phyloP scores from a whole-genome alignment of 2,888 invertebrate species.

The Eupithecia subumbrata region DNA sequence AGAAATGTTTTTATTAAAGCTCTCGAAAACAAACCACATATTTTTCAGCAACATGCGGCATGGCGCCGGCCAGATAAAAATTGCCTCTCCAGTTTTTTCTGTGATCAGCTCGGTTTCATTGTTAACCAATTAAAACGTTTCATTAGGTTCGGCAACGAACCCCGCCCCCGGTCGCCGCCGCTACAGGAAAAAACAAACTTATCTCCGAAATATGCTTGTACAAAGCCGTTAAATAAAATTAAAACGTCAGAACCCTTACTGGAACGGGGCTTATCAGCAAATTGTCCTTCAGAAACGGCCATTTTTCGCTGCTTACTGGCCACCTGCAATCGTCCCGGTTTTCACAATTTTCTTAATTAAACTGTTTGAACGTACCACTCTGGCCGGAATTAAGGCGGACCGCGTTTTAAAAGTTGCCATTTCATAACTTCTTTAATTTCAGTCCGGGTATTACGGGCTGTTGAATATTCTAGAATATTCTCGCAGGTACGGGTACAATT shows the following conservation, averaged over 20 bases:
- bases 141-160: conserved; percentile 1
- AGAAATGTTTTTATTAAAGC: not conserved
- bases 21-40: not conserved
- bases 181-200: conserved; percentile 32
- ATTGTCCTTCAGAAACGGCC: conserved; percentile 42
- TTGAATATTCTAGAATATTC: conserved; percentile 65
- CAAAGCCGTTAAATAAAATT: conserved; percentile 40
- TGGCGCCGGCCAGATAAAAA: not conserved
- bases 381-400: conserved; percentile 52
- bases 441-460: conserved; percentile 58
- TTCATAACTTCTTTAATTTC: conserved; percentile 72
- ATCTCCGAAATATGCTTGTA: conserved; percentile 38
- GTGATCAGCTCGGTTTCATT: conserved; percentile 2
- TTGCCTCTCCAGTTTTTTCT: not conserved
- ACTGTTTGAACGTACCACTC: conserved; percentile 51
- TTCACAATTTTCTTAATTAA: conserved; percentile 60
- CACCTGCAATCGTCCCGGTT: conserved; percentile 40
- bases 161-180: not conserved
- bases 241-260: conserved; percentile 40
- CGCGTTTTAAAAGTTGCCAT: conserved; percentile 56
- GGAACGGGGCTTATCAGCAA: conserved; percentile 43
- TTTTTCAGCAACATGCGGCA: not conserved
- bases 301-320: conserved; percentile 35
- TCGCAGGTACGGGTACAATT: conserved; percentile 56
- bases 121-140: conserved; percentile 12